A percentile compares a stretch with the other conserved stretches of the same genome.
Conservation (phyloP, 2,888 invertebrate species). For the Hyalella azteca region DNA sequence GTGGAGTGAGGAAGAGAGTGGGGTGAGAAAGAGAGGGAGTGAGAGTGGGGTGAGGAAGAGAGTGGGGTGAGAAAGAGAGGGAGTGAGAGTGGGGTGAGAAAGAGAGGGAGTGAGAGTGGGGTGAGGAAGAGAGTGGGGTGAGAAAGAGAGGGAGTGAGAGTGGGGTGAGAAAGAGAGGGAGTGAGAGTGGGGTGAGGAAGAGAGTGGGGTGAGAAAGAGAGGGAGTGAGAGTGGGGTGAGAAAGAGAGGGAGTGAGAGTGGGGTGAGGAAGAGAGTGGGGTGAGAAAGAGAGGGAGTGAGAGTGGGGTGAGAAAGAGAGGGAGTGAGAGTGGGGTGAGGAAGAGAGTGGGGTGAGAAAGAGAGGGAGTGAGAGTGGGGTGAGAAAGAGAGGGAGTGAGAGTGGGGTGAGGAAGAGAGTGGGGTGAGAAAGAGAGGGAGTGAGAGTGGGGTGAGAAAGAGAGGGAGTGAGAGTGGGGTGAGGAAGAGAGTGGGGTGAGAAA, state of each 20-base stretch:
- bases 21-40: neutral
- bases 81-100: neutral
- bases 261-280: neutral
- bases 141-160: neutral
- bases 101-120: neutral
- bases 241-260: neutral
- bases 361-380: neutral
- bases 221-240: neutral
- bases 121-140: neutral
- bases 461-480: no score
- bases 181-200: neutral
- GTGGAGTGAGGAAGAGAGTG: neutral
- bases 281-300: neutral
- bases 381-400: conserved; percentile 21
- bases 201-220: neutral
- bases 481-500: neutral
- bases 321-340: neutral
- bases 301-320: neutral
- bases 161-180: neutral
- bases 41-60: neutral
- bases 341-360: neutral
- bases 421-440: neutral
- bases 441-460: neutral
- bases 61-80: neutral
- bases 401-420: neutral